Evolutionary conservation across 2,888 invertebrate genomes (phyloP).

Genomic region (Smittia sp.): DNA sequence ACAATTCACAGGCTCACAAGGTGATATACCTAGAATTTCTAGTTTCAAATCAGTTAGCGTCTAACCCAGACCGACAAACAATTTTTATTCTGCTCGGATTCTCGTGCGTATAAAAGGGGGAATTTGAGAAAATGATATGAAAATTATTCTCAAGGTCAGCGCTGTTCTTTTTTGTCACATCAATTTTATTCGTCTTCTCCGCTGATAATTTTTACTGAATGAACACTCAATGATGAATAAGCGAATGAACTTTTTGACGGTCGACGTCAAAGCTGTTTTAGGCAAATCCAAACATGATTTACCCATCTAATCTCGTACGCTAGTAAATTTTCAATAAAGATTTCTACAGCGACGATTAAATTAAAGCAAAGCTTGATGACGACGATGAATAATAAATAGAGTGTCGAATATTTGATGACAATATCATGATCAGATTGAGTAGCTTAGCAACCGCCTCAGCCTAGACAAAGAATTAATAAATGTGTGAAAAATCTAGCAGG

Average conservation of each 20-base stretch:
- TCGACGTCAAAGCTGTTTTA: background rate
- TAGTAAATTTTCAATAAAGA: background rate
- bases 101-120: background rate
- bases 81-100: background rate
- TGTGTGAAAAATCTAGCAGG: conserved; percentile 24
- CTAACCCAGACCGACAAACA: background rate
- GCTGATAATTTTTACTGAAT: conserved; percentile 12
- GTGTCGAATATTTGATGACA: background rate
- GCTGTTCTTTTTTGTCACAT: background rate
- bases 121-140: conserved; percentile 27
- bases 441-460: background rate
- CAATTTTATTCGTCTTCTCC: background rate
- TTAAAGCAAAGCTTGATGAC: background rate
- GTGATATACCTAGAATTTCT: background rate
- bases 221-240: background rate
- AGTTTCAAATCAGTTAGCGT: background rate
- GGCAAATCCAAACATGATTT: background rate
- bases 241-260: conserved; percentile 37
- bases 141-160: conserved; percentile 16
- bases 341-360: background rate
- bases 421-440: background rate
- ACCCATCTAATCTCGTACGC: background rate
- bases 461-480: conserved; percentile 20
- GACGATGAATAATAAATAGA: conserved; percentile 3
- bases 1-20: background rate